Base-by-base conservation (phyloP, 1,140 invertebrate genomes). In the Bombus picipes region DNA sequence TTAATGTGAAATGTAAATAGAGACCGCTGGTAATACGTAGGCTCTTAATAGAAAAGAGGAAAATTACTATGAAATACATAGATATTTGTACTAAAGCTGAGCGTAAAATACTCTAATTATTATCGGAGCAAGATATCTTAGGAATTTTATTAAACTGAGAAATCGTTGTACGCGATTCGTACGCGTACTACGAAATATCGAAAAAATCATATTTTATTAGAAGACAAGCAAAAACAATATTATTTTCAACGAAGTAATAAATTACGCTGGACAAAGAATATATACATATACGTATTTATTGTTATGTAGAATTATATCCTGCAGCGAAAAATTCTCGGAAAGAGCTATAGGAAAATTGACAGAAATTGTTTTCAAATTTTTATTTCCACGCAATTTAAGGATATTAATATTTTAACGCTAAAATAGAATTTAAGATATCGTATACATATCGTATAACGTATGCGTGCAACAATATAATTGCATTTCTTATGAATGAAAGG, bases 401-500 rank as follows among this genome's bases (percentile, higher is more conserved):
- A 65, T 65, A n/a, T 12, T 32, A 13, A 65, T 32, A 32, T 13
- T n/a, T 62, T 4, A 4, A 62, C 4, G 0, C 12, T 62, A 28
- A 28, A 28, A 62, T 62, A 28, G n/a, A n/a, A 28, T n/a, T n/a
- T 12, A 12, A n/a, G 10, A 59, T 28, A 12, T 59, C 32, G 2
- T 39, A 22, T 2, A 25, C 8, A 37, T 6, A 5, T 22, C 5
- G 18, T 53, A 53, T 22, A 22, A 22, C 47, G 47, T 53, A 53
- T 9, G 37, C 3, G 47, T 34, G 34, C 13, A 15, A 25, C 2
- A 8, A 68, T 15, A n/a, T 37, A 41, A 39, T n/a, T 37, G 1
- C 28, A 13, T 53, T 37, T 70, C 32, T 41, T 25, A 39, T 53
- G 78, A 80, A 80, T 80, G 78, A 62, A 80, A 53, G 6, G 41